phyloP scores from a whole-genome alignment of 2,113 vertebrate genomes.

The Sebastes schlegelii region DNA sequence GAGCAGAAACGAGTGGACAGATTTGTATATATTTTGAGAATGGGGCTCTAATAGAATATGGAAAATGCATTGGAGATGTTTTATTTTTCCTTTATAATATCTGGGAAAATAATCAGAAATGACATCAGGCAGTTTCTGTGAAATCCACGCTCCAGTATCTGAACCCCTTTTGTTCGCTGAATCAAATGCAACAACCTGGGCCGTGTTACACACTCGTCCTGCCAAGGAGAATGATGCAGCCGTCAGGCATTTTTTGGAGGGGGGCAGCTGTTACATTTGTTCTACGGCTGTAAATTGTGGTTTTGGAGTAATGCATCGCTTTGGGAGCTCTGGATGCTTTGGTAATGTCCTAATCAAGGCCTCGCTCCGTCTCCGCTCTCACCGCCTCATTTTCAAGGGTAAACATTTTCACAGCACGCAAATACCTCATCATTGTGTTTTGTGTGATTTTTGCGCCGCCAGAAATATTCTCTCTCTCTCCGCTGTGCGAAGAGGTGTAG shows the following conservation, averaged over 20 bases:
- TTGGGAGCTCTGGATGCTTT: slow-evolving; percentile 68
- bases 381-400: slow-evolving; percentile 75
- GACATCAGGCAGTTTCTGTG: slow-evolving; percentile 17
- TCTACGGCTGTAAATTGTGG: slow-evolving; percentile 72
- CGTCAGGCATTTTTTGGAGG: slow-evolving; percentile 68
- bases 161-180: slow-evolving; percentile 41
- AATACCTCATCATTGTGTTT: slow-evolving; percentile 71
- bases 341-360: slow-evolving; percentile 80
- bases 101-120: slow-evolving; percentile 38
- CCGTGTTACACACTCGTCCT: slow-evolving; percentile 56
- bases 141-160: slow-evolving; percentile 16
- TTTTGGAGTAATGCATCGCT: slow-evolving; percentile 72
- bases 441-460: slow-evolving; percentile 44
- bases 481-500: slow-evolving; percentile 41
- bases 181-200: slow-evolving; percentile 65
- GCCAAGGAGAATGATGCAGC: slow-evolving; percentile 64
- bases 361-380: slow-evolving; percentile 58
- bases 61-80: slow-evolving; percentile 19
- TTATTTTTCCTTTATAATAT: slow-evolving; percentile 16
- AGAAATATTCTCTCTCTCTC: slow-evolving; percentile 37
- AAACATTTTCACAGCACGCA: slow-evolving; percentile 80
- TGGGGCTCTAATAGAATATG: slow-evolving; percentile 42
- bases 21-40: slow-evolving; percentile 50
- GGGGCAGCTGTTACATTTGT: slow-evolving; percentile 78
- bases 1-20: slow-evolving; percentile 43